Evolutionary conservation across 2,113 vertebrate genomes (phyloP).

Genomic region (Trematocara unimaculatum): DNA sequence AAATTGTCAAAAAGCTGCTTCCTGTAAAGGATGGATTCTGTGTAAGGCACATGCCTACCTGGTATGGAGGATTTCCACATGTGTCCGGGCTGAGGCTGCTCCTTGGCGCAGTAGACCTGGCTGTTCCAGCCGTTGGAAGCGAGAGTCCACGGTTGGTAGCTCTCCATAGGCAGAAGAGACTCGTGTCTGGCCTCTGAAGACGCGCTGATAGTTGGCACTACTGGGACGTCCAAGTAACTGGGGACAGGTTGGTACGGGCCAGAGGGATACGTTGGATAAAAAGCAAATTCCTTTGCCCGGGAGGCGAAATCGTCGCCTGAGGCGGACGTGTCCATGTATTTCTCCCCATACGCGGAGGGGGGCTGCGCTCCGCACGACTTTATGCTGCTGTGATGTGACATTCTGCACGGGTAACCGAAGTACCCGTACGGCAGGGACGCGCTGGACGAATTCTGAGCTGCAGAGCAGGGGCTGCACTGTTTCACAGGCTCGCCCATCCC

Average conservation of each 20-base stretch:
- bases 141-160: slow-evolving; percentile 95
- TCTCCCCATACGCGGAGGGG: slow-evolving; percentile 85
- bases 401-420: slow-evolving; percentile 94
- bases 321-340: slow-evolving; percentile 93
- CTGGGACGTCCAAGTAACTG: slow-evolving; percentile 93
- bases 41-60: slow-evolving; percentile 69
- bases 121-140: slow-evolving; percentile 91
- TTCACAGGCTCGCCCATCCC: slow-evolving; percentile 88
- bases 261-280: slow-evolving; percentile 91
- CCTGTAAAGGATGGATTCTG: background rate
- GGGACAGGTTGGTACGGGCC: slow-evolving; percentile 94
- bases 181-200: slow-evolving; percentile 90
- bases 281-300: slow-evolving; percentile 95
- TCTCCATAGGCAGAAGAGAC: slow-evolving; percentile 88
- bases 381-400: slow-evolving; percentile 88
- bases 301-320: slow-evolving; percentile 91
- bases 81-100: slow-evolving; percentile 89
- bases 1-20: background rate
- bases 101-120: slow-evolving; percentile 96
- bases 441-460: slow-evolving; percentile 87
- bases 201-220: slow-evolving; percentile 87
- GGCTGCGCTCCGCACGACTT: slow-evolving; percentile 90
- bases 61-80: slow-evolving; percentile 94
- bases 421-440: slow-evolving; percentile 94
- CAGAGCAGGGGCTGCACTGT: slow-evolving; percentile 94